Percentiles rank a stretch among this genome's conserved stretches.
These are phyloP conservation scores for Megaceryle torquata DNA, from an alignment of 2,113 vertebrate genomes.

Conservation along the genomic window DNA sequence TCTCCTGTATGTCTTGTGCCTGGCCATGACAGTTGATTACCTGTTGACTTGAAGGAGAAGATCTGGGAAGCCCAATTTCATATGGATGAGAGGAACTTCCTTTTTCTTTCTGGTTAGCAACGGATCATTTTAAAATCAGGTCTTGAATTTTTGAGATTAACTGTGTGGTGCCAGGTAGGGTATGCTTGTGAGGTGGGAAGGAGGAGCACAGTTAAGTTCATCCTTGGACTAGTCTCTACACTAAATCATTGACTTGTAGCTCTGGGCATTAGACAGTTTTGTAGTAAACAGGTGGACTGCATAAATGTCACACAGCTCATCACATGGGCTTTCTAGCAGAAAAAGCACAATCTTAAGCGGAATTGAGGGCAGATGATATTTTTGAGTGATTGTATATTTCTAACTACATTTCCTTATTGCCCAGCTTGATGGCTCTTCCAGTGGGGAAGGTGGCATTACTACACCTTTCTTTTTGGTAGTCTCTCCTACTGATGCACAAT, in stretches of 20 bases:
- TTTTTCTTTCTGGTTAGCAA: background rate
- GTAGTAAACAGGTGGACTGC: background rate
- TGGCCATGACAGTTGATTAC: background rate
- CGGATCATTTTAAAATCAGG: background rate
- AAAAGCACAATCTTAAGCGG: background rate
- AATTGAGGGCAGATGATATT: background rate
- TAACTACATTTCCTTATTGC: background rate
- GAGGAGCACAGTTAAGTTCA: background rate
- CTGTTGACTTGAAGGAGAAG: background rate
- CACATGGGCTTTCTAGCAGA: background rate
- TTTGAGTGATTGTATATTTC: background rate
- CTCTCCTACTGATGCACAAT: background rate
- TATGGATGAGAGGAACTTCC: background rate
- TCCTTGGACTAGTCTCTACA: background rate
- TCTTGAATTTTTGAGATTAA: background rate
- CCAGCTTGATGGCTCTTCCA: background rate
- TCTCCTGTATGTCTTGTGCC: accelerated
- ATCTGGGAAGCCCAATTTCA: background rate
- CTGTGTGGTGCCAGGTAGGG: background rate
- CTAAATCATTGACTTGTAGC: background rate
- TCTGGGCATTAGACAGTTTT: background rate
- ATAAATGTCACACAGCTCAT: background rate
- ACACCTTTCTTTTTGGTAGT: background rate
- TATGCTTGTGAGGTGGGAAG: background rate
- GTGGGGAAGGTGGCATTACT: background rate